phyloP scores from a whole-genome alignment of 2,888 invertebrate genomes.

The Tetramorium bicarinatum region DNA sequence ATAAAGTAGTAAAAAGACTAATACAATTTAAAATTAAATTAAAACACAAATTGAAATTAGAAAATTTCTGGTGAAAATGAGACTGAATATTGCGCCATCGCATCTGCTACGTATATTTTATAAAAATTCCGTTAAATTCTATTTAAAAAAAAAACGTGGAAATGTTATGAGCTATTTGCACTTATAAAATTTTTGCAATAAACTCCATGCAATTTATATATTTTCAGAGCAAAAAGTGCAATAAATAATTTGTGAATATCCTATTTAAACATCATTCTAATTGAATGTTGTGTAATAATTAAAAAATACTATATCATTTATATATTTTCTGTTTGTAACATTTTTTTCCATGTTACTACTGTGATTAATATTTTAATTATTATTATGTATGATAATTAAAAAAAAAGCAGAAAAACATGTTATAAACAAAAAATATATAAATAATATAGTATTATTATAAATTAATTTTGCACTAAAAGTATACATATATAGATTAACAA shows the following conservation, averaged over 20 bases:
- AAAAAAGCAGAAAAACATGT: background rate
- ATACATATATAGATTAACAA: background rate
- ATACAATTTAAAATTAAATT: constrained; percentile 20
- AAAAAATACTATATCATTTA: background rate
- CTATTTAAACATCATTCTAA: background rate
- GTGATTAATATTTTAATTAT: background rate
- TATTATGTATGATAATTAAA: background rate
- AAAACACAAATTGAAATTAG: background rate
- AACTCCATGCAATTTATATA: background rate
- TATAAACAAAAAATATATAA: background rate
- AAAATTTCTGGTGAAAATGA: background rate
- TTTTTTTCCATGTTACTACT: background rate
- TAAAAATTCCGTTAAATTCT: background rate
- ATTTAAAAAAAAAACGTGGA: background rate
- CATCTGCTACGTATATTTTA: background rate
- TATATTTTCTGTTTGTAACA: background rate
- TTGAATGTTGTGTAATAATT: too few relatives aligned
- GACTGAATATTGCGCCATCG: background rate
- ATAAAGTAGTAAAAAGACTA: constrained; percentile 1
- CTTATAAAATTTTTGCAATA: background rate
- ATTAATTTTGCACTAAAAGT: background rate
- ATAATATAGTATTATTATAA: background rate
- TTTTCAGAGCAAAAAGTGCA: background rate
- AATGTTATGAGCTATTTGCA: background rate
- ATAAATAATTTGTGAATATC: background rate